A percentile compares a stretch with the other conserved stretches of the same genome.
phyloP scores from a whole-genome alignment of 2,797 vertebrate genomes.

The Pyrocephalus nanus region DNA sequence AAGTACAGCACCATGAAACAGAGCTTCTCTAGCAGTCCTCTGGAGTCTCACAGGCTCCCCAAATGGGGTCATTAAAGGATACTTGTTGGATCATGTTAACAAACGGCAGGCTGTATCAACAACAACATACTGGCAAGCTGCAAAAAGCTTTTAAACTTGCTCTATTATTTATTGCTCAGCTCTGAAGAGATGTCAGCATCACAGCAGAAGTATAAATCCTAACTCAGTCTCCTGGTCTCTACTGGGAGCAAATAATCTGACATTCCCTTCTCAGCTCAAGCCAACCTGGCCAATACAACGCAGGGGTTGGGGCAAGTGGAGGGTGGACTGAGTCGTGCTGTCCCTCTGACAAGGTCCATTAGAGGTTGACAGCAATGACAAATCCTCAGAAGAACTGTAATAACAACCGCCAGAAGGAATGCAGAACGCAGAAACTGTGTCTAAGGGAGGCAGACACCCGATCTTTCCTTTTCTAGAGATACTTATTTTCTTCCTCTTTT shows the following conservation, averaged over 20 bases:
- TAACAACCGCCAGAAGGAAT: neutral
- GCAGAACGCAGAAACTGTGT: neutral
- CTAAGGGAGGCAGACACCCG: neutral
- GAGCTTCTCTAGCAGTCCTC: neutral
- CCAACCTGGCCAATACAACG: neutral
- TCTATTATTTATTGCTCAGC: neutral
- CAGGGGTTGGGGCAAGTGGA: neutral
- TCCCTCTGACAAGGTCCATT: neutral
- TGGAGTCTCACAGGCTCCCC: neutral
- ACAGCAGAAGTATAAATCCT: neutral
- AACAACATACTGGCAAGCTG: slow-evolving; percentile 15
- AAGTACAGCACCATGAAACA: neutral
- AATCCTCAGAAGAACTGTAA: neutral
- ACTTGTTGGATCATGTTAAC: neutral
- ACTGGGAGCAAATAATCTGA: neutral
- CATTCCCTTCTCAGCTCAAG: neutral
- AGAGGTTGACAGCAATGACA: neutral
- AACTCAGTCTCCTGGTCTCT: neutral
- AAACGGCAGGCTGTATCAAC: neutral
- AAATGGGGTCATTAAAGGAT: neutral
- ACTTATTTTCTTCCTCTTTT: neutral
- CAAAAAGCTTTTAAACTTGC: slow-evolving; percentile 11
- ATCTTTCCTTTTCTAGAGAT: neutral
- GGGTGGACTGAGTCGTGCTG: neutral
- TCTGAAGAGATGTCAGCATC: slow-evolving; percentile 2